Percentiles rank a stretch among this genome's conserved stretches.
Evolutionary conservation across 1,140 invertebrate species (phyloP).

Genomic region (Brachionus asplanchnoidis): DNA sequence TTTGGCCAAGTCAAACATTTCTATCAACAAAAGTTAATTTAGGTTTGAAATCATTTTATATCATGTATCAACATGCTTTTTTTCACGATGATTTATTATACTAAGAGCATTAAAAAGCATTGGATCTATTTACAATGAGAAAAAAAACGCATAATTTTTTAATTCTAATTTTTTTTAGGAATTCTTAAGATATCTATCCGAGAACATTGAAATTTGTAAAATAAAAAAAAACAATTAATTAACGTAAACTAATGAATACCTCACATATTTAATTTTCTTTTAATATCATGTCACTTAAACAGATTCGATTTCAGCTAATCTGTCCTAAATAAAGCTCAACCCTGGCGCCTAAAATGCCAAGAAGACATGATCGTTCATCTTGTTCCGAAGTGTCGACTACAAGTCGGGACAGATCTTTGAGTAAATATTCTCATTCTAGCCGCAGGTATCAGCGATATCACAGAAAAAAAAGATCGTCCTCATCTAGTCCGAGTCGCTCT

Average conservation of each 20-base stretch:
- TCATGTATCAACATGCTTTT: constrained; percentile 10
- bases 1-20: no score
- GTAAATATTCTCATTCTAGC: background rate
- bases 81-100: background rate
- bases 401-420: background rate
- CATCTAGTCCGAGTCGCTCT: background rate
- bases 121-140: background rate
- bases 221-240: background rate
- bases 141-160: constrained; percentile 22
- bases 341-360: background rate
- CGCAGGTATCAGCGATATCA: background rate
- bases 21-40: background rate
- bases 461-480: background rate
- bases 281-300: background rate
- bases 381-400: constrained; percentile 15
- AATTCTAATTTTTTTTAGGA: background rate
- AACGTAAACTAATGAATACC: background rate
- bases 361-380: constrained; percentile 24
- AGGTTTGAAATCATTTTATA: background rate
- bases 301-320: background rate
- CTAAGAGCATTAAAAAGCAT: background rate
- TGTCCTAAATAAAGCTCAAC: background rate
- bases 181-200: background rate
- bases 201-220: background rate
- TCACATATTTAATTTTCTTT: background rate